These are phyloP conservation scores for Siniperca undulata DNA, from an alignment of 2,797 vertebrate genomes.

Conservation along the genomic window DNA sequence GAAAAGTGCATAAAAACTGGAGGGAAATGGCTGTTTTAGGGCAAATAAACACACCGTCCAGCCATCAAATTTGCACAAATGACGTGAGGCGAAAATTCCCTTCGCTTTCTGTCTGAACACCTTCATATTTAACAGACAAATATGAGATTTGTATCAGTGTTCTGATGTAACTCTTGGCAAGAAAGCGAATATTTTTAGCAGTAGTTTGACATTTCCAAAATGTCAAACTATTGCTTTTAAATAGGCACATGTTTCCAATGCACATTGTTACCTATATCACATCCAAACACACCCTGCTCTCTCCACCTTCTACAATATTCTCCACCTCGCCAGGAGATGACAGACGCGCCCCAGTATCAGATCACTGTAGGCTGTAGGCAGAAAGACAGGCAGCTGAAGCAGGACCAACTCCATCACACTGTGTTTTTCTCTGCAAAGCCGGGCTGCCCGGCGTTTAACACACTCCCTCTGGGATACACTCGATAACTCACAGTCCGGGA, in stretches of 20 bases:
- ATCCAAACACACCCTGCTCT: slow-evolving; percentile 20
- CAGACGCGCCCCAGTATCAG: slow-evolving; percentile 60
- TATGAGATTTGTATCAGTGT: neutral
- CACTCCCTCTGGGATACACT: slow-evolving; percentile 79
- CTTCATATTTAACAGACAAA: neutral
- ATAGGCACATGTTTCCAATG: slow-evolving; percentile 24
- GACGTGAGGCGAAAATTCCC: neutral
- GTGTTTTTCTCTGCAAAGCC: slow-evolving; percentile 73
- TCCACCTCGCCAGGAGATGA: slow-evolving; percentile 70
- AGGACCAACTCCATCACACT: slow-evolving; percentile 72
- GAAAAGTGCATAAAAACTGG: neutral
- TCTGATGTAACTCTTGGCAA: neutral
- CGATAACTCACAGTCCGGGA: slow-evolving; percentile 73
- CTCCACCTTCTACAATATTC: slow-evolving; percentile 46
- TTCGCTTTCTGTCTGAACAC: neutral
- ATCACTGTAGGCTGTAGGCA: slow-evolving; percentile 48
- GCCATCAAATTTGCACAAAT: neutral
- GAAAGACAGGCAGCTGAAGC: slow-evolving; percentile 49
- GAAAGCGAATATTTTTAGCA: neutral
- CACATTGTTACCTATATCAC: slow-evolving; percentile 12
- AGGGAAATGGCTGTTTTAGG: neutral
- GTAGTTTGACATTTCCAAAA: neutral
- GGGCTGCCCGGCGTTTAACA: slow-evolving; percentile 67
- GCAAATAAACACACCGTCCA: neutral
- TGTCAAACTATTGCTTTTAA: slow-evolving; percentile 7